A percentile compares a stretch with the other conserved stretches of the same genome.
phyloP scores from a whole-genome alignment of 2,888 invertebrate species.

The Rhorus exstirpatorius region DNA sequence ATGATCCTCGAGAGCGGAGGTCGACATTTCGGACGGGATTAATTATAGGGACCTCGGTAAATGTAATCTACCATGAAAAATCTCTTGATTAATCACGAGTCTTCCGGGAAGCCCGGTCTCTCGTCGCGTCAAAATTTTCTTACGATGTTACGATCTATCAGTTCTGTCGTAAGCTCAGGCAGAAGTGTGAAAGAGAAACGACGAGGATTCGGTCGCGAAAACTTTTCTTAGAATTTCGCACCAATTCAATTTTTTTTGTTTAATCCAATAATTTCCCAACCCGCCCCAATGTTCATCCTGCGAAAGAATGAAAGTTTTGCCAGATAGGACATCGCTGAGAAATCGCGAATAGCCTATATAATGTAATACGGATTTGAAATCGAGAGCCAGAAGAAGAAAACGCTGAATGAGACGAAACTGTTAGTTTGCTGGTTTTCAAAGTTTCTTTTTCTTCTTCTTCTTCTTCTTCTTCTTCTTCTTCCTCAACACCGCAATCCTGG shows the following conservation, averaged over 20 bases:
- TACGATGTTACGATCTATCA: conserved; percentile 14
- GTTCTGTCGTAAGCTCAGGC: conserved; percentile 9
- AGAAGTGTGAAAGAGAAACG: conserved; percentile 10
- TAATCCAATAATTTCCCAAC: conserved; percentile 32
- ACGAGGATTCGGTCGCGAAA: conserved; percentile 3
- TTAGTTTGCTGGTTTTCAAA: conserved; percentile 56
- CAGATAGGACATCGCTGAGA: conserved; percentile 36
- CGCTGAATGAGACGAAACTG: conserved; percentile 6
- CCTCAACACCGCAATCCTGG: conserved; percentile 7
- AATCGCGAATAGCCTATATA: conserved; percentile 41
- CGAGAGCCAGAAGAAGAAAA: conserved; percentile 11
- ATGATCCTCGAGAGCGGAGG: conserved; percentile 15
- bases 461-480: not conserved
- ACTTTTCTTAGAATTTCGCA: conserved; percentile 34
- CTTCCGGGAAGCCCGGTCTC: not conserved
- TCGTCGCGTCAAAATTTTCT: conserved; percentile 11
- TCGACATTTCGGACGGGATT: conserved; percentile 63
- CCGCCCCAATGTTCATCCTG: conserved; percentile 13
- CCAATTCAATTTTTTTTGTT: conserved; percentile 25
- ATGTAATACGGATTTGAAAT: conserved; percentile 4
- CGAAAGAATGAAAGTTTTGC: conserved; percentile 58
- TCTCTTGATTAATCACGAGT: conserved; percentile 68
- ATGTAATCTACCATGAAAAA: conserved; percentile 67
- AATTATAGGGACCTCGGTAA: conserved; percentile 67
- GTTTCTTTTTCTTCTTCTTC: conserved; percentile 5